Base-by-base conservation (phyloP, 2,888 invertebrate species). In the Crossocerus cetratus region DNA sequence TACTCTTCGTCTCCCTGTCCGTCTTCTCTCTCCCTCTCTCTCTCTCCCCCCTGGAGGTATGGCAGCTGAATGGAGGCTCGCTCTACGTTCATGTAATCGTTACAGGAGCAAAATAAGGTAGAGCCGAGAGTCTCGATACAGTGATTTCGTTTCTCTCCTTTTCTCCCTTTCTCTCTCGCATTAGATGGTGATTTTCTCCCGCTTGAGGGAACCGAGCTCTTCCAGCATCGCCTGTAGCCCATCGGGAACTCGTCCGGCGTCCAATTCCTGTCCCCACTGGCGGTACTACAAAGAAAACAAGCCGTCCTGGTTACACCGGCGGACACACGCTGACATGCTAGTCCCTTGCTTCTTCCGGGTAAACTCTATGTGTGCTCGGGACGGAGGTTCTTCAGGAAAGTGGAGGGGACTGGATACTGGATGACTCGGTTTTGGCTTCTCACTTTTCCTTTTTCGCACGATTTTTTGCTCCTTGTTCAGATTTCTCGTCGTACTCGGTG, bases 171-270 rank as follows among this genome's bases (percentile, higher is more conserved):
- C 55, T 65, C 32, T 56, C 54, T 21, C 22, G 57, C 54, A 55
- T 68, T 79, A 81, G 76, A 74, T 77, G 76, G 76, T 82, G 74
- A 81, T 79, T 23, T 84, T 79, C 69, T 96, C 95, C 86, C 94
- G 93, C 86, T 96, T 96, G 55, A 95, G 91, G 67, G 93, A 91
- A 8, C 94, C 95, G 84, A 95, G 90, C 84, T 96, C 96, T 83
- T 96, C 95, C 67, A 97, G 92, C 85, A 96, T 91, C 59, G 93
- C 92, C 84, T 96, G 94, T 80, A 96, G 92, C 56, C 95, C 96
- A 79, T 96, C 96, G 2, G 97, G 96, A 82, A 96, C 92, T 74
- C 92, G 92, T 54, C 96, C 97, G 85, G 95, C 95, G 86, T 96
- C 96, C 79, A 97, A 90, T 83, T 96, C 96, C 85, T 93, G 92